Conservation (phyloP, 2,888 invertebrate genomes). For the Caenorhabditis sp. region DNA sequence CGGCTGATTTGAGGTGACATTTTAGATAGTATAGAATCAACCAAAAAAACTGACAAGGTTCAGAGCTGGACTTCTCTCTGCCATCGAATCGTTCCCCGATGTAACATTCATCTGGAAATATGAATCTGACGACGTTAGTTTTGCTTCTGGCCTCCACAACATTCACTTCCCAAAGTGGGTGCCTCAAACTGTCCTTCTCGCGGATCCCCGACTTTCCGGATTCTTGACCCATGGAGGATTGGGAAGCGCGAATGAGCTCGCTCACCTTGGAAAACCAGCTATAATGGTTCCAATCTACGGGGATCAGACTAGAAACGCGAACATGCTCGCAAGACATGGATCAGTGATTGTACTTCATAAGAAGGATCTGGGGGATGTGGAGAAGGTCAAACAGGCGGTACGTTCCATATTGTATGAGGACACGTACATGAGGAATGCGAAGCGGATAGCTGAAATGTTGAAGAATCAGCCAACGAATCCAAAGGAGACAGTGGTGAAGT, state of each 20-base stretch:
- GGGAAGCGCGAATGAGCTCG: slow-evolving; percentile 57
- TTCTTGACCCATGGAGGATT: slow-evolving; percentile 61
- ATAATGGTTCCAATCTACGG: slow-evolving; percentile 63
- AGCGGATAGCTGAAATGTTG: slow-evolving; percentile 28
- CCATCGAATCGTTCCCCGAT: slow-evolving; percentile 33
- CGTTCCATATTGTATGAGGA: slow-evolving; percentile 21
- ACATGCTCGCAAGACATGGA: slow-evolving; percentile 59
- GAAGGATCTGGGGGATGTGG: slow-evolving; percentile 33
- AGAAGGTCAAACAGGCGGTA: slow-evolving; percentile 27
- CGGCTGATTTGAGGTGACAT: slow-evolving; percentile 25
- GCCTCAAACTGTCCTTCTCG: slow-evolving; percentile 55
- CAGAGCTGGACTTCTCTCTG: slow-evolving; percentile 17
- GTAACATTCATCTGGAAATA: slow-evolving; percentile 67
- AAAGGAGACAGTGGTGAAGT: slow-evolving; percentile 36
- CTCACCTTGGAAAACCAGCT: slow-evolving; percentile 51
- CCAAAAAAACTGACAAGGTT: background rate
- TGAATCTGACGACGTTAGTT: slow-evolving; percentile 41
- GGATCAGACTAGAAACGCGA: slow-evolving; percentile 63
- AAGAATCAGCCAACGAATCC: slow-evolving; percentile 41
- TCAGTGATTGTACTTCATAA: slow-evolving; percentile 49
- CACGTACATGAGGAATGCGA: slow-evolving; percentile 26
- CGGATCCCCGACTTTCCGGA: slow-evolving; percentile 40
- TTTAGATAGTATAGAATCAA: background rate
- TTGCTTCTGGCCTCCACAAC: slow-evolving; percentile 19
- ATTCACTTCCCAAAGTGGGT: slow-evolving; percentile 57